A percentile compares a stretch with the other conserved stretches of the same genome.
Evolutionary conservation across 2,113 vertebrate genomes (phyloP).

Genomic region (Setophaga coronata): DNA sequence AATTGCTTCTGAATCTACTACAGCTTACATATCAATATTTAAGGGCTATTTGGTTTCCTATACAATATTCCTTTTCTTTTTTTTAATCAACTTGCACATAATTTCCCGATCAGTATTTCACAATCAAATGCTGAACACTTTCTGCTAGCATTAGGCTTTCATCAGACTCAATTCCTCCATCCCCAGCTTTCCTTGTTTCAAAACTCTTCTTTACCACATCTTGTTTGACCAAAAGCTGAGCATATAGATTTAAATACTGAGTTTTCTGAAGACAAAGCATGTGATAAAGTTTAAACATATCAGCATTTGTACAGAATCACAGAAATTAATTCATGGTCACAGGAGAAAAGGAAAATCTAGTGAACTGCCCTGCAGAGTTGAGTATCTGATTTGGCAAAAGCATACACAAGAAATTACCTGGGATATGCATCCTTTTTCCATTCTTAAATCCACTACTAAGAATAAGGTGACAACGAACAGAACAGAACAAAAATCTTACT

Average conservation of each 20-base stretch:
- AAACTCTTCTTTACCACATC: neutral
- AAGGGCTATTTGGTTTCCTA: neutral
- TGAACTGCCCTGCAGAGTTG: neutral
- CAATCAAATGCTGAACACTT: neutral
- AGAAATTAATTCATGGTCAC: neutral
- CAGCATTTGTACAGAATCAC: neutral
- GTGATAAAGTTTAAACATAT: neutral
- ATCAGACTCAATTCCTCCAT: neutral
- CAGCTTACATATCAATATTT: neutral
- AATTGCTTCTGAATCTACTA: neutral
- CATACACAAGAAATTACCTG: neutral
- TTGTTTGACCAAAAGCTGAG: neutral
- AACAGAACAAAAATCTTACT: neutral
- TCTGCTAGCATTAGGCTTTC: neutral
- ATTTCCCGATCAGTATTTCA: neutral
- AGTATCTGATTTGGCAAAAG: neutral
- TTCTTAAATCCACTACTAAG: neutral
- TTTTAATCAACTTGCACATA: neutral
- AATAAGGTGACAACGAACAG: neutral
- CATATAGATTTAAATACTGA: neutral
- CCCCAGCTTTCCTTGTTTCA: neutral
- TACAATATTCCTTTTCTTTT: neutral
- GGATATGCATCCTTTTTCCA: neutral
- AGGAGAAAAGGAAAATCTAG: neutral
- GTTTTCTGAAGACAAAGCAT: neutral